Percentiles rank a stretch among this genome's conserved stretches.
Evolutionary conservation across 2,113 vertebrate genomes (phyloP).

Genomic region (Rhinichthys klamathensis): DNA sequence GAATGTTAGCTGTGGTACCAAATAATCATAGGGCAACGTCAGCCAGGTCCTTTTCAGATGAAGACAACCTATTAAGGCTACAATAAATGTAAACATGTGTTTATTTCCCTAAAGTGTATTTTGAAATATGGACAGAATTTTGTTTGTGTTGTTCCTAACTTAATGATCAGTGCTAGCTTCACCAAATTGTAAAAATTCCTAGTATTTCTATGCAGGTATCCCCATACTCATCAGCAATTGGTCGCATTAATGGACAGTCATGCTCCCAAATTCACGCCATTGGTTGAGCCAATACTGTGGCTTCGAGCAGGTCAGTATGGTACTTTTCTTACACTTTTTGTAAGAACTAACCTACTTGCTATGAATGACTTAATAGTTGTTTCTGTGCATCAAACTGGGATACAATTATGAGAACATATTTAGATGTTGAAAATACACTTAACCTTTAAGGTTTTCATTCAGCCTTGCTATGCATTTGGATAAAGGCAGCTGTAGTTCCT

Average conservation of each 20-base stretch:
- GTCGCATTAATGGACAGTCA: neutral
- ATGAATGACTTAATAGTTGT: neutral
- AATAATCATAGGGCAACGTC: slow-evolving; percentile 52
- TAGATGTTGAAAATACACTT: neutral
- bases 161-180: too few species aligned
- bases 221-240: neutral
- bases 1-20: slow-evolving; percentile 49
- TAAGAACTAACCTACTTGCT: neutral
- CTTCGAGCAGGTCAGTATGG: neutral
- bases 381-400: too few species aligned
- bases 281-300: neutral
- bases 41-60: slow-evolving; percentile 35
- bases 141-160: too few species aligned
- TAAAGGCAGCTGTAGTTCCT: neutral
- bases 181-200: neutral
- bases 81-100: neutral
- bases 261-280: neutral
- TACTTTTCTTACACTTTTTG: neutral
- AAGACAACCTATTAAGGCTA: neutral
- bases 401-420: neutral
- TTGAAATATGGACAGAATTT: too few species aligned
- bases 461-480: neutral
- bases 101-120: too few species aligned
- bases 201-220: neutral
- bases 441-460: neutral